These are phyloP conservation scores for Tangara arthus DNA, from an alignment of 2,797 vertebrate species.

Conservation along the genomic window DNA sequence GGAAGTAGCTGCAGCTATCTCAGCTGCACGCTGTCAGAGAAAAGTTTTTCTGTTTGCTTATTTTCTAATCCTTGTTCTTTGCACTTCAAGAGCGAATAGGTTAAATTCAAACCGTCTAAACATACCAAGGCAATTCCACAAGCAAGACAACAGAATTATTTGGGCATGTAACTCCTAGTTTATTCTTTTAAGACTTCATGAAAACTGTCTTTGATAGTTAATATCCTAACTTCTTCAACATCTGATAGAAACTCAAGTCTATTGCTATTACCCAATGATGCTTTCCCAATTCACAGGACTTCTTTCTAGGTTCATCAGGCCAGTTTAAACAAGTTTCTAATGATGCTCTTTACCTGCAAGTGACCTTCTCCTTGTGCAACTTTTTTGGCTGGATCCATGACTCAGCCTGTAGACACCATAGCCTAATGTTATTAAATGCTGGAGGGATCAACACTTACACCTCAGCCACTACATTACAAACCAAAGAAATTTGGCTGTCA, in stretches of 20 bases:
- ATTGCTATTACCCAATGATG: background rate
- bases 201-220: background rate
- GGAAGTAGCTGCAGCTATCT: conserved; percentile 1
- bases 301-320: background rate
- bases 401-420: background rate
- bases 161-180: background rate
- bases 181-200: background rate
- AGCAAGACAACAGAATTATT: background rate
- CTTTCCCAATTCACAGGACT: background rate
- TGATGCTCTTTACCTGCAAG: background rate
- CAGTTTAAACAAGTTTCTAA: background rate
- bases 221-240: background rate
- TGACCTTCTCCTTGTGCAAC: conserved; percentile 3
- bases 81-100: background rate
- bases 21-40: background rate
- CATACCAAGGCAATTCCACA: background rate
- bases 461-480: background rate
- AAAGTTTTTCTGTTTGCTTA: background rate
- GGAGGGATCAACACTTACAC: background rate
- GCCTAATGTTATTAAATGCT: background rate
- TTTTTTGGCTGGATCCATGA: background rate
- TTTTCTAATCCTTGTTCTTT: background rate
- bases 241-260: background rate
- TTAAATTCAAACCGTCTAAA: background rate
- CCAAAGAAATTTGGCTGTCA: background rate